Percentiles rank a stretch among this genome's conserved stretches.
phyloP scores from a whole-genome alignment of 2,888 invertebrate species.

The Pachymerium ferrugineum region DNA sequence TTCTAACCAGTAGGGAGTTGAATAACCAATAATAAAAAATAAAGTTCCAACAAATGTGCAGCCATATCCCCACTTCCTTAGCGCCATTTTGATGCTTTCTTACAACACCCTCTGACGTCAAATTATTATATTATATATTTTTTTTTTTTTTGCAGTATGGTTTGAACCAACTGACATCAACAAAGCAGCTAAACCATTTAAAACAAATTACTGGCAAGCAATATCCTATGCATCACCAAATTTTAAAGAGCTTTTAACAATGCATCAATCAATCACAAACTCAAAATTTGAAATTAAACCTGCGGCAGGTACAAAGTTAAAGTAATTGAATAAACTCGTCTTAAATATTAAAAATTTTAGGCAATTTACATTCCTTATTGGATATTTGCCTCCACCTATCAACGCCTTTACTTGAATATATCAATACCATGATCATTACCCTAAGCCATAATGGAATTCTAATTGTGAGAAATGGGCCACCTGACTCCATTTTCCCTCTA shows the following conservation, averaged over 20 bases:
- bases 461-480: constrained; percentile 30
- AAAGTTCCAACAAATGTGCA: constrained; percentile 38
- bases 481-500: constrained; percentile 27
- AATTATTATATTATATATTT: neutral
- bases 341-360: neutral
- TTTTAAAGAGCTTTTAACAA: constrained; percentile 60
- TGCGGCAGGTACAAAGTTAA: neutral
- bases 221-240: constrained; percentile 69
- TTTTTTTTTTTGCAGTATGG: constrained; percentile 61
- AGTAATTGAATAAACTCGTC: neutral
- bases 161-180: constrained; percentile 82
- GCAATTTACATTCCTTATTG: neutral
- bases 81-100: constrained; percentile 32
- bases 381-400: neutral
- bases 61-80: constrained; percentile 32
- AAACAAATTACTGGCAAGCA: constrained; percentile 49
- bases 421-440: constrained; percentile 33
- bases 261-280: neutral
- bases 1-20: constrained; percentile 44
- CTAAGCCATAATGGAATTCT: constrained; percentile 33
- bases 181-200: constrained; percentile 67
- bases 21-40: constrained; percentile 42
- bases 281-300: constrained; percentile 47
- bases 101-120: neutral
- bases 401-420: neutral